These are phyloP conservation scores for Eleutherodactylus coqui DNA, from an alignment of 2,797 vertebrate genomes.

Conservation along the genomic window DNA sequence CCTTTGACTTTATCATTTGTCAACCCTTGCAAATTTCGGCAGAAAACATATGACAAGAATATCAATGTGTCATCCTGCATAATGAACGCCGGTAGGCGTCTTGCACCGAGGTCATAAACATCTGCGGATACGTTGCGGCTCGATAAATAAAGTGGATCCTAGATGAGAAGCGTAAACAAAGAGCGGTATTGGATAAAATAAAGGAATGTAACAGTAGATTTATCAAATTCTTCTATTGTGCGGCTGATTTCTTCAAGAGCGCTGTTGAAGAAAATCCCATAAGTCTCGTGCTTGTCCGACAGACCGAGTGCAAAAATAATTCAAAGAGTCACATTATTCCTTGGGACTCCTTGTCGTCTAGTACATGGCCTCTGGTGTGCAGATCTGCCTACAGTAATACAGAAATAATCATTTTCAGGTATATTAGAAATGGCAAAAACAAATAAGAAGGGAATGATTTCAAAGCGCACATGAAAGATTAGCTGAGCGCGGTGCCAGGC, in stretches of 20 bases:
- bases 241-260: neutral
- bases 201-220: neutral
- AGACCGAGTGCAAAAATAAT: conserved; percentile 32
- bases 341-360: neutral
- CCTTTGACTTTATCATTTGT: too few species aligned
- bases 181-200: neutral
- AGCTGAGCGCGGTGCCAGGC: neutral
- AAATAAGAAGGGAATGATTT: conserved; percentile 32
- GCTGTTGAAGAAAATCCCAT: conserved; percentile 3
- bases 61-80: too few species aligned
- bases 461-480: conserved; percentile 4
- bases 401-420: conserved; percentile 11
- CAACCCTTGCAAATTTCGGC: too few species aligned
- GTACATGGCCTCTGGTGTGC: neutral
- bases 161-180: neutral
- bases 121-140: neutral
- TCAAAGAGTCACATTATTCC: conserved; percentile 32
- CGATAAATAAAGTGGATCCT: neutral
- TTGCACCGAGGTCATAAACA: neutral
- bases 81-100: too few species aligned
- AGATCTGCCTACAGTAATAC: conserved; percentile 27
- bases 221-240: conserved; percentile 4
- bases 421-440: conserved; percentile 42
- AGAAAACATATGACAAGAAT: too few species aligned
- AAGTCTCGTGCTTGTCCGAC: conserved; percentile 32